phyloP scores from a whole-genome alignment of 2,888 invertebrate genomes.

The Dryadula phaetusa region DNA sequence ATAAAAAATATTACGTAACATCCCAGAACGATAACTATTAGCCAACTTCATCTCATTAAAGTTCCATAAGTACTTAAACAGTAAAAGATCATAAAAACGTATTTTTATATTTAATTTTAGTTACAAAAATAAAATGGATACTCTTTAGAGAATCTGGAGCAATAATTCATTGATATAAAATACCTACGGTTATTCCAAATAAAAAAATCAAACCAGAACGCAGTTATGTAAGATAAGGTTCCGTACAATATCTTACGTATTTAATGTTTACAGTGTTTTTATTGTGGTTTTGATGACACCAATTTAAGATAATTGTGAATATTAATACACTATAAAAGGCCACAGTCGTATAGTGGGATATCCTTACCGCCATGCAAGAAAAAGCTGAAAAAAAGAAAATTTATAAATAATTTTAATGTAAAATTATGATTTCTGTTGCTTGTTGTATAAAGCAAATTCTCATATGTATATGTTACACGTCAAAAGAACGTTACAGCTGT shows the following conservation, averaged over 20 bases:
- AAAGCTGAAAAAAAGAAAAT: no score
- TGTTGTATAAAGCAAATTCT: no score
- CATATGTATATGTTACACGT: no score
- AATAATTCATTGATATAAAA: constrained; percentile 18
- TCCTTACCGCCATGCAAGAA: no score
- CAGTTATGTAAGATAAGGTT: neutral
- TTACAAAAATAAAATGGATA: constrained; percentile 26
- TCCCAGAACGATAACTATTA: constrained; percentile 16
- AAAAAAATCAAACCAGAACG: neutral
- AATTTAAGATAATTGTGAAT: neutral
- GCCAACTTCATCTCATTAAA: constrained; percentile 27
- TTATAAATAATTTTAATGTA: no score
- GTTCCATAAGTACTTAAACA: constrained; percentile 22
- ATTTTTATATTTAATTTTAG: constrained; percentile 26
- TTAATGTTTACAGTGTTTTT: constrained; percentile 9
- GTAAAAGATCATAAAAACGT: constrained; percentile 34
- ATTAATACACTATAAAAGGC: neutral
- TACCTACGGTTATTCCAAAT: neutral
- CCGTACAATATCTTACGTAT: constrained; percentile 12
- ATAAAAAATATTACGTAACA: constrained; percentile 4
- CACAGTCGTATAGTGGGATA: neutral
- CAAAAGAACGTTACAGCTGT: no score
- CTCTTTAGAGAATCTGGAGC: constrained; percentile 15
- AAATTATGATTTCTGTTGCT: no score
- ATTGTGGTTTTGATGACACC: neutral